These are phyloP conservation scores for Burhinus oedicnemus DNA, from an alignment of 2,113 vertebrate genomes.

Conservation along the genomic window DNA sequence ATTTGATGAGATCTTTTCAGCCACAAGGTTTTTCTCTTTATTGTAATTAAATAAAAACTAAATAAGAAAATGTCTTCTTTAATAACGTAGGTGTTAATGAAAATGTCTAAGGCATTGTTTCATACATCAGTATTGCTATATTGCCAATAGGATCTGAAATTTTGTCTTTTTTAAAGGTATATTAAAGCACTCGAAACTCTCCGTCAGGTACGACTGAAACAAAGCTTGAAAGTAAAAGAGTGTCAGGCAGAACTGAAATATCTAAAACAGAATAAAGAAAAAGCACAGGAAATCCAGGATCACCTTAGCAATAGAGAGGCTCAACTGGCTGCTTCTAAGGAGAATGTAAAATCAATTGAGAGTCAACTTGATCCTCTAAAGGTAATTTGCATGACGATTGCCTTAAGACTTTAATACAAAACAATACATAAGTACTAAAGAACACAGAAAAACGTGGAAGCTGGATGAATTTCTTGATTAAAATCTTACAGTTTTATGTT, in stretches of 20 bases:
- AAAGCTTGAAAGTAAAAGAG: conserved; percentile 82
- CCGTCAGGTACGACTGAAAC: conserved; percentile 87
- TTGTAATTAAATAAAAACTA: background rate
- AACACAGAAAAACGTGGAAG: background rate
- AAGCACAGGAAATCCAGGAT: conserved; percentile 88
- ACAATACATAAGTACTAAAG: background rate
- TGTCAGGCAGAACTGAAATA: conserved; percentile 91
- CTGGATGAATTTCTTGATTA: background rate
- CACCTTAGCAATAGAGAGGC: conserved; percentile 84
- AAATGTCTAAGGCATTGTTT: background rate
- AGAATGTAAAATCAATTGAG: conserved; percentile 86
- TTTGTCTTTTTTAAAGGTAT: conserved; percentile 80
- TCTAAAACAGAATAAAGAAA: conserved; percentile 95
- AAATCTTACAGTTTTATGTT: background rate
- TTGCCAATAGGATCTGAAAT: background rate
- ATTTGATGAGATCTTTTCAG: conserved; percentile 98
- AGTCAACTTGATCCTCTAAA: conserved; percentile 89
- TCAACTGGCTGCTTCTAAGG: conserved; percentile 88
- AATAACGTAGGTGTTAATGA: background rate
- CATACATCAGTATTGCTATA: background rate
- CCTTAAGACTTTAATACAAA: background rate
- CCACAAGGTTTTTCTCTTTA: conserved; percentile 87
- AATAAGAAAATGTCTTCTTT: background rate
- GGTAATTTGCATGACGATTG: conserved; percentile 64
- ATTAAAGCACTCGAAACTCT: conserved; percentile 96